A percentile compares a stretch with the other conserved stretches of the same genome.
phyloP scores from a whole-genome alignment of 2,888 invertebrate species.

The Synergus umbraculus region DNA sequence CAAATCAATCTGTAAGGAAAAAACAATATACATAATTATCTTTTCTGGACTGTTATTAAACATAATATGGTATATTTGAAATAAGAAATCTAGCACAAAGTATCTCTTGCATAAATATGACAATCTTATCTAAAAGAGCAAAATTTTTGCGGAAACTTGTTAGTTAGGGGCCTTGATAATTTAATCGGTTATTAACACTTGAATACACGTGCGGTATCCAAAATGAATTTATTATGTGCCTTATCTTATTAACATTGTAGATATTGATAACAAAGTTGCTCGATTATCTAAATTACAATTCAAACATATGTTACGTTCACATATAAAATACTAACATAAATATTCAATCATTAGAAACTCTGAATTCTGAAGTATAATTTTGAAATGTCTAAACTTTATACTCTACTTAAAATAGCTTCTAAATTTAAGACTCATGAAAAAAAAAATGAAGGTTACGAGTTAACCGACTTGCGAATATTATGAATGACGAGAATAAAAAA shows the following conservation, averaged over 20 bases:
- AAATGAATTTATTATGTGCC: background rate
- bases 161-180: background rate
- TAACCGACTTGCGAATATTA: too few relatives aligned
- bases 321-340: too few relatives aligned
- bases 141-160: background rate
- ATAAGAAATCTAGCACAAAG: background rate
- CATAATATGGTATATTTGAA: background rate
- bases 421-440: too few relatives aligned
- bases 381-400: too few relatives aligned
- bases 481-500: background rate
- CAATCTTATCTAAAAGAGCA: background rate
- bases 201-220: background rate
- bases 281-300: too few relatives aligned
- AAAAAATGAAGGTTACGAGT: background rate
- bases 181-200: constrained; percentile 1
- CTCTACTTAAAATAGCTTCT: too few relatives aligned
- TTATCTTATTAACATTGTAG: background rate
- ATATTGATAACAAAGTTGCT: too few relatives aligned
- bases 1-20: too few relatives aligned
- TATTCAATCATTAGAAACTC: too few relatives aligned
- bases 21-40: too few relatives aligned
- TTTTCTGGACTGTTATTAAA: background rate
- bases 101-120: background rate
- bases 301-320: too few relatives aligned
- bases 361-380: too few relatives aligned